Evolutionary conservation across 1,140 invertebrate genomes (phyloP).

Genomic region (Bombus picipes): DNA sequence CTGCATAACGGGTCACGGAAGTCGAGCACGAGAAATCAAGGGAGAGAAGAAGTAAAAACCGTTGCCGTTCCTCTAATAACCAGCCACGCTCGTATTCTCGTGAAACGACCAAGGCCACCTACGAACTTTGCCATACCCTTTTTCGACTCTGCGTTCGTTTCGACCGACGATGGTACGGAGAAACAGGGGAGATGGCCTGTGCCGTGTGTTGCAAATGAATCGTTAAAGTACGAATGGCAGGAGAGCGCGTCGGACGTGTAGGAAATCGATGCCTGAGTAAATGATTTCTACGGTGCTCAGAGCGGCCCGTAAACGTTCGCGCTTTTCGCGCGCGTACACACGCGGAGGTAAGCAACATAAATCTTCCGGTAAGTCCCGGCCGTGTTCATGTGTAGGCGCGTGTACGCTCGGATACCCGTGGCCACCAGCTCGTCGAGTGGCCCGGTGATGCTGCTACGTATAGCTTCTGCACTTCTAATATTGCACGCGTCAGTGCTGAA

Average conservation of each 20-base stretch:
- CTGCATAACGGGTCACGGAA: constrained; percentile 65
- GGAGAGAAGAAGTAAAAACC: constrained; percentile 60
- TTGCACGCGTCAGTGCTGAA: constrained; percentile 79
- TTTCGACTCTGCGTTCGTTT: too few relatives aligned
- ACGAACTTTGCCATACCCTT: background rate
- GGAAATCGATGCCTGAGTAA: constrained; percentile 66
- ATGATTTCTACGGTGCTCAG: constrained; percentile 55
- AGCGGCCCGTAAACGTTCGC: constrained; percentile 55
- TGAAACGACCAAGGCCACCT: constrained; percentile 26
- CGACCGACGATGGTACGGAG: too few relatives aligned
- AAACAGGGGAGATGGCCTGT: background rate
- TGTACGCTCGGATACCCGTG: constrained; percentile 54
- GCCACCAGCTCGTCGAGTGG: constrained; percentile 64
- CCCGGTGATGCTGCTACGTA: constrained; percentile 75
- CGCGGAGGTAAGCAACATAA: constrained; percentile 73
- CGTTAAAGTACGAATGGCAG: constrained; percentile 61
- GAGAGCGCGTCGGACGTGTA: constrained; percentile 30
- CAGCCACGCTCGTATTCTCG: constrained; percentile 52
- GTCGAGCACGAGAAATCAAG: constrained; percentile 53
- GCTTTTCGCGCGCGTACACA: constrained; percentile 54
- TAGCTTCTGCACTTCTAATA: constrained; percentile 77
- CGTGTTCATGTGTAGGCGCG: constrained; percentile 16
- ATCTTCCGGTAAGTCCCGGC: constrained; percentile 61
- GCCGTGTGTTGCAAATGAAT: constrained; percentile 65
- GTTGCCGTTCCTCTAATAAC: constrained; percentile 59